Percentiles rank a stretch among this genome's conserved stretches.
Evolutionary conservation across 1,140 invertebrate species (phyloP).

Genomic region (Episyrphus balteatus): DNA sequence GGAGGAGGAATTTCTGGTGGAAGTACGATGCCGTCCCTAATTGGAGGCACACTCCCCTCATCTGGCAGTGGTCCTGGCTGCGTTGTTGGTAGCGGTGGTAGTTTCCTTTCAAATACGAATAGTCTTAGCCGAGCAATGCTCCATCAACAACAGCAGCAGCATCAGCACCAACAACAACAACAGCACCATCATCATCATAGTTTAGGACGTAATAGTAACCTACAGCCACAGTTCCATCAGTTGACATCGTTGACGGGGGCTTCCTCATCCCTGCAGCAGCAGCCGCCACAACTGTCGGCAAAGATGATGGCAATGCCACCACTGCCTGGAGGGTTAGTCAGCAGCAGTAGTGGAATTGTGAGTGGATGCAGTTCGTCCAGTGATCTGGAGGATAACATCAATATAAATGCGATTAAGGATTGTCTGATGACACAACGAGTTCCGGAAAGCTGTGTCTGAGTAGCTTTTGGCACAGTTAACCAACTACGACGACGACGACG

Average conservation of each 20-base stretch:
- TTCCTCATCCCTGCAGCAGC: too few relatives aligned
- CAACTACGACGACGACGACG: background rate
- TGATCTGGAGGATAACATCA: constrained; percentile 34
- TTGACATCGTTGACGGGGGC: too few relatives aligned
- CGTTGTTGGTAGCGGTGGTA: background rate
- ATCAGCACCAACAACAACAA: too few relatives aligned
- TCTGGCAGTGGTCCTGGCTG: background rate
- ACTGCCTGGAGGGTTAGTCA: constrained; percentile 11
- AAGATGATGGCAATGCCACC: background rate
- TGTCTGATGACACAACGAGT: constrained; percentile 35
- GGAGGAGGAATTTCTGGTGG: background rate
- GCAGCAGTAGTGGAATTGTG: constrained; percentile 7
- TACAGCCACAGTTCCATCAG: too few relatives aligned
- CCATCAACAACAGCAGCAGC: background rate
- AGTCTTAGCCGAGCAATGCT: background rate
- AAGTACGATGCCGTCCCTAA: background rate
- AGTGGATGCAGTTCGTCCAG: constrained; percentile 26
- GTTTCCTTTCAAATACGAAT: background rate
- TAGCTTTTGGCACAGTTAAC: constrained; percentile 3
- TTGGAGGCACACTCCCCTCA: constrained; percentile 1
- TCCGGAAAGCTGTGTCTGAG: constrained; percentile 31
- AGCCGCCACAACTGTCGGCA: constrained; percentile 28
- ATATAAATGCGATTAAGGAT: constrained; percentile 35
- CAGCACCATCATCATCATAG: background rate
- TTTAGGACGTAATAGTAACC: background rate